Base-by-base conservation (phyloP, 2,888 invertebrate genomes). In the Clanis bilineata region DNA sequence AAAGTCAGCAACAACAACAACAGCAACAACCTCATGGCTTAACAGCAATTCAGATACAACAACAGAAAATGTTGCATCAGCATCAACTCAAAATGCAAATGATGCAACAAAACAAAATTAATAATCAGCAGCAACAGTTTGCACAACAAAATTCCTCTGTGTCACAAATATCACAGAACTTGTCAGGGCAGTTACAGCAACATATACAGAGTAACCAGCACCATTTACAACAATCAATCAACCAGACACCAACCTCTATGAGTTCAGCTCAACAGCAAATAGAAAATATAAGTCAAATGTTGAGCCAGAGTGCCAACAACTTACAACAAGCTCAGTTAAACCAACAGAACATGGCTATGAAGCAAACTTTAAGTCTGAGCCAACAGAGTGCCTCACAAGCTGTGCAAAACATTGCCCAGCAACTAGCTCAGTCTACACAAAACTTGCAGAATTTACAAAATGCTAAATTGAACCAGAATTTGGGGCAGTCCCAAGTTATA, bases 251-350 rank as follows among this genome's bases (percentile, higher is more conserved):
- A 1, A 87, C 86, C 18, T 82, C 93, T 39, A 93, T 94, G 78
- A 94, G 90, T 57, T 94, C 94, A 45, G 94, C 94, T 18, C 91
- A 91, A 67, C 94, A 94, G 67, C 93, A 94, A 67, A 94, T 94
- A 76, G 94, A 94, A 69, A 90, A 94, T 51, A 94, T 94, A 21
- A 93, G 93, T 45, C 95, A 95, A 69, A 91, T 92, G 91, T 71
- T 92, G 36, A 92, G 92, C 69, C 92, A 92, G 61, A 91, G 90
- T 74, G 90, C 91, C 12, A 91, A 90, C 65, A 91, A 90, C 61
- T 71, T 93, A 47, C 90, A 91, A 64, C 92, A 89, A 61, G 82
- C 86, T 58, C 92, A 92, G 65, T 64, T 88, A 10, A 87, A 84
- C 64, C 90, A 90, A 61, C 91, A 92, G 59, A 91, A 86, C 60